Evolutionary conservation across 2,797 vertebrate genomes (phyloP).

Genomic region (Rhodeus uyekii): DNA sequence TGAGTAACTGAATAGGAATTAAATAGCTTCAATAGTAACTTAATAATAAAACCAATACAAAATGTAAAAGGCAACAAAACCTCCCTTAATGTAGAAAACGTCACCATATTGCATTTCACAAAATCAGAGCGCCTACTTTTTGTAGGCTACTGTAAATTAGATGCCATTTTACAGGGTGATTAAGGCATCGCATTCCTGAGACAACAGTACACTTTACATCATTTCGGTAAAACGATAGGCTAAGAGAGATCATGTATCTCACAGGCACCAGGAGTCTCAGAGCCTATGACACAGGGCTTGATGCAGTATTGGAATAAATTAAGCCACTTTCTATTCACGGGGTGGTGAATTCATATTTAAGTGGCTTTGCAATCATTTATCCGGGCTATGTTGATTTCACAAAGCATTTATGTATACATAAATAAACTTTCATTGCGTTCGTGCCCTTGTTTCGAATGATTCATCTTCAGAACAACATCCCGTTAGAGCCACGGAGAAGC

Average conservation of each 20-base stretch:
- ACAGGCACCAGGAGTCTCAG: constrained; percentile 5
- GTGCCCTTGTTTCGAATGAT: constrained; percentile 27
- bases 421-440: constrained; percentile 54
- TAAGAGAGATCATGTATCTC: background rate
- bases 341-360: constrained; percentile 31
- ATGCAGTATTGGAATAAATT: constrained; percentile 52
- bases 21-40: background rate
- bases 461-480: constrained; percentile 48
- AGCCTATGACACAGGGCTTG: constrained; percentile 27
- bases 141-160: background rate
- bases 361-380: background rate
- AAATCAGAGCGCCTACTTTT: background rate
- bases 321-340: constrained; percentile 58
- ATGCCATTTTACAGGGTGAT: background rate
- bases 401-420: background rate
- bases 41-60: background rate
- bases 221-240: background rate
- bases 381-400: background rate
- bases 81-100: background rate
- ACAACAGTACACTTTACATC: background rate
- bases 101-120: constrained; percentile 3
- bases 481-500: constrained; percentile 37
- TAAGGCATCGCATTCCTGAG: background rate
- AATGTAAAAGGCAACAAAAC: background rate
- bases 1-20: background rate